These are phyloP conservation scores for Nomada fucata DNA, from an alignment of 2,888 invertebrate species.

Conservation along the genomic window DNA sequence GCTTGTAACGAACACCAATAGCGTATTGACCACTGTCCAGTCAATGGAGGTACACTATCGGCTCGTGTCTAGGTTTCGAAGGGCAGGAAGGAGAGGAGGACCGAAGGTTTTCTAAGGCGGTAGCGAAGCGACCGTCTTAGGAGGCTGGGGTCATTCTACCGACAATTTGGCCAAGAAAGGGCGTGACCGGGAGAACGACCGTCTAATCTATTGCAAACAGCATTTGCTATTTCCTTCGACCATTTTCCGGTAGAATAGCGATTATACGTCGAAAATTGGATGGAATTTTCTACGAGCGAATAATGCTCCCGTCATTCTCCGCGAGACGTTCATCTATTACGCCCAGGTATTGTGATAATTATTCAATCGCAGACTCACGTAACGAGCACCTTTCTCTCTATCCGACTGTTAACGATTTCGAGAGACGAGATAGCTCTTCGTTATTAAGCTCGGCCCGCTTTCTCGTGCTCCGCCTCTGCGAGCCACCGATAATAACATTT, in stretches of 20 bases:
- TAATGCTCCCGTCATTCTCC: not conserved
- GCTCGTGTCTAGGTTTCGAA: constrained; percentile 27
- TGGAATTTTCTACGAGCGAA: not conserved
- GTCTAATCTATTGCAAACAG: constrained; percentile 24
- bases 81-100: constrained; percentile 12
- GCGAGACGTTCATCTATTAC: constrained; percentile 1
- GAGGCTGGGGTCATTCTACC: constrained; percentile 20
- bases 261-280: not conserved
- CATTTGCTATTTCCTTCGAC: not conserved
- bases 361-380: constrained; percentile 14
- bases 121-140: constrained; percentile 19
- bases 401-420: not conserved
- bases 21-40: constrained; percentile 55
- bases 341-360: constrained; percentile 2
- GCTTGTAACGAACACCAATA: constrained; percentile 61
- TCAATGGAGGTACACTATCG: constrained; percentile 17
- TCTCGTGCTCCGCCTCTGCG: not conserved
- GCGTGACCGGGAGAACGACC: constrained; percentile 54
- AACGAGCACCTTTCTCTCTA: constrained; percentile 1
- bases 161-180: constrained; percentile 24
- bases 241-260: not conserved
- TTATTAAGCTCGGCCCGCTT: constrained; percentile 10
- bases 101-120: not conserved
- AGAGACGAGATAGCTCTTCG: not conserved
- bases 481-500: constrained; percentile 54